Evolutionary conservation across 2,888 invertebrate species (phyloP).

Genomic region (Xestia rhomboidea): DNA sequence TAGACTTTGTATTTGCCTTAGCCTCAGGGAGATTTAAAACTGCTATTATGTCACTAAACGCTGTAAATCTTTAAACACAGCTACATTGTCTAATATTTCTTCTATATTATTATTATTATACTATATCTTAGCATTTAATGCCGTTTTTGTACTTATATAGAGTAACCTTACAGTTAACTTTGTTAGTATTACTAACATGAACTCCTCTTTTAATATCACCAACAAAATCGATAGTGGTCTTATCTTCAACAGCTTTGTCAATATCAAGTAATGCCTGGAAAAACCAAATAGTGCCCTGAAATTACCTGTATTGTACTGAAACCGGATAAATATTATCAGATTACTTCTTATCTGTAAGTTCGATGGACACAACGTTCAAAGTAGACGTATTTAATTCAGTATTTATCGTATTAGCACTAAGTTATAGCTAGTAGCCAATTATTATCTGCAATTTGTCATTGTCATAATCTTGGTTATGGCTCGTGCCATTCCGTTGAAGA

Average conservation of each 20-base stretch:
- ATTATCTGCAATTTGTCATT: conserved; percentile 27
- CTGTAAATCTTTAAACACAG: conserved; percentile 2
- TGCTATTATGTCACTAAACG: not conserved
- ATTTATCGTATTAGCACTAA: conserved; percentile 3
- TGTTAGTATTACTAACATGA: not conserved
- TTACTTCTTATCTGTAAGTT: conserved; percentile 38
- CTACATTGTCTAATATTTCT: not conserved
- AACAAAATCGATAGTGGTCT: not conserved
- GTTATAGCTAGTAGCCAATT: conserved; percentile 12
- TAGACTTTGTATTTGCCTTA: not conserved
- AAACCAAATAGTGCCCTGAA: not conserved
- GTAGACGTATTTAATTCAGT: not conserved
- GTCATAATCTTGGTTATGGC: conserved; percentile 26
- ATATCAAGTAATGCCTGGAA: not conserved
- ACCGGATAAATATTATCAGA: conserved; percentile 26
- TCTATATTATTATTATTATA: not conserved
- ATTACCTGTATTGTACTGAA: conserved; percentile 3
- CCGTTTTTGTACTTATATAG: not conserved
- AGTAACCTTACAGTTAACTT: not conserved
- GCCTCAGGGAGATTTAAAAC: not conserved
- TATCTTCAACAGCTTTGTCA: not conserved
- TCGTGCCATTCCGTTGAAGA: not conserved
- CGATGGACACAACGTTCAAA: conserved; percentile 31
- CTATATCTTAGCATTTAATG: not conserved
- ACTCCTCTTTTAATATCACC: not conserved